These are phyloP conservation scores for Lymantria monacha DNA, from an alignment of 2,888 invertebrate species.

Conservation along the genomic window DNA sequence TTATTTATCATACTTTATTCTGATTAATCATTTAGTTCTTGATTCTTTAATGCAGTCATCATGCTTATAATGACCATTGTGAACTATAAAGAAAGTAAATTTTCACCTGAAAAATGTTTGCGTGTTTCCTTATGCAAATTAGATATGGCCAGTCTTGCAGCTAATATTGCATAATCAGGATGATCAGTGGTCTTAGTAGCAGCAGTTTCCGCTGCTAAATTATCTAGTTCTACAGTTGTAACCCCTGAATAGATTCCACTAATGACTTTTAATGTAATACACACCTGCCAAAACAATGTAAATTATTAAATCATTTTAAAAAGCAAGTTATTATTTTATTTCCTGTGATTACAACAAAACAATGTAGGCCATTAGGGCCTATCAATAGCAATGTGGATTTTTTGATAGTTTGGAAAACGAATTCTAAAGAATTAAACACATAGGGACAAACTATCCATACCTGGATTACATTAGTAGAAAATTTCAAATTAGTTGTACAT, in stretches of 20 bases:
- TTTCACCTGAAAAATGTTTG: conserved; percentile 92
- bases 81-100: no score
- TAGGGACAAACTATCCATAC: no score
- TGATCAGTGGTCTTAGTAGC: conserved; percentile 98
- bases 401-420: no score
- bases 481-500: no score
- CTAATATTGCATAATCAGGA: conserved; percentile 96
- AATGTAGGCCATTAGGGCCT: no score
- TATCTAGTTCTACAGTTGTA: conserved; percentile 97
- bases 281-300: conserved; percentile 74
- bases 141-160: conserved; percentile 96
- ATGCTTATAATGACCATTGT: no score
- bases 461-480: no score
- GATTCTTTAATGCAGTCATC: no score
- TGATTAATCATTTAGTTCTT: no score
- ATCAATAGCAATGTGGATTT: no score
- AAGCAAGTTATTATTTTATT: neutral
- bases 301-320: neutral
- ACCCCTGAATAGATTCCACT: conserved; percentile 97
- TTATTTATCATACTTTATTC: no score
- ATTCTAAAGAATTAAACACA: no score
- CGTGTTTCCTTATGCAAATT: conserved; percentile 99
- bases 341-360: neutral
- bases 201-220: conserved; percentile 98
- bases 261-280: conserved; percentile 95